Percentiles rank a stretch among this genome's conserved stretches.
phyloP scores from a whole-genome alignment of 2,888 invertebrate genomes.

The Miltochrista miniata region DNA sequence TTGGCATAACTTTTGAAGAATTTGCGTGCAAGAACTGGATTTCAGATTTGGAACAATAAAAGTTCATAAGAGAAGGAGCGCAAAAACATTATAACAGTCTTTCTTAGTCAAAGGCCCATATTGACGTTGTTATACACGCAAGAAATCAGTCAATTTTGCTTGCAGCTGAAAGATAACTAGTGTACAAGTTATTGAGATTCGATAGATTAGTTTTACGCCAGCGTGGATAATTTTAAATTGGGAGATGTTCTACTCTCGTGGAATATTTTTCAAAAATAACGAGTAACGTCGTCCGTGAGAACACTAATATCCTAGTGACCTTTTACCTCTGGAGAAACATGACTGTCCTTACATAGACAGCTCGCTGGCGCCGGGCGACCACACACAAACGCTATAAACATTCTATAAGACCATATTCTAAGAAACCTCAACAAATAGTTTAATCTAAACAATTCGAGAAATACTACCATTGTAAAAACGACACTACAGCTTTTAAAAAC shows the following conservation, averaged over 20 bases:
- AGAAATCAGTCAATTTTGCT: too few relatives aligned
- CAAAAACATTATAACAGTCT: too few relatives aligned
- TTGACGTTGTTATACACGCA: too few relatives aligned
- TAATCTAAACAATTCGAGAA: conserved; percentile 35
- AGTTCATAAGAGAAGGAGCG: too few relatives aligned
- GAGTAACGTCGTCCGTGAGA: conserved; percentile 49
- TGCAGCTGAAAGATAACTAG: too few relatives aligned
- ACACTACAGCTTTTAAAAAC: conserved; percentile 30
- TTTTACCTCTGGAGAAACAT: conserved; percentile 61
- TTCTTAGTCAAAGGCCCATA: too few relatives aligned
- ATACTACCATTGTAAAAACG: conserved; percentile 34
- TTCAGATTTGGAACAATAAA: too few relatives aligned
- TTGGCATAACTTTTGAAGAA: too few relatives aligned
- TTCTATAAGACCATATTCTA: conserved; percentile 33
- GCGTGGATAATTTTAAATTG: not conserved
- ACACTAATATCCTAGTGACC: conserved; percentile 58
- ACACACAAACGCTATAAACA: conserved; percentile 39
- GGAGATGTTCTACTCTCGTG: not conserved
- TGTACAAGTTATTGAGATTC: too few relatives aligned
- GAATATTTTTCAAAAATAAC: conserved; percentile 1
- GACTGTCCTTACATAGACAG: conserved; percentile 49
- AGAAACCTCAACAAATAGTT: conserved; percentile 36
- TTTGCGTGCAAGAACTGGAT: too few relatives aligned
- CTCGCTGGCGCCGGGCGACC: conserved; percentile 51
- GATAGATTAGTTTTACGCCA: too few relatives aligned